A percentile compares a stretch with the other conserved stretches of the same genome.
Conservation (phyloP, 2,888 invertebrate species). For the Eumacrocentrus americanus region DNA sequence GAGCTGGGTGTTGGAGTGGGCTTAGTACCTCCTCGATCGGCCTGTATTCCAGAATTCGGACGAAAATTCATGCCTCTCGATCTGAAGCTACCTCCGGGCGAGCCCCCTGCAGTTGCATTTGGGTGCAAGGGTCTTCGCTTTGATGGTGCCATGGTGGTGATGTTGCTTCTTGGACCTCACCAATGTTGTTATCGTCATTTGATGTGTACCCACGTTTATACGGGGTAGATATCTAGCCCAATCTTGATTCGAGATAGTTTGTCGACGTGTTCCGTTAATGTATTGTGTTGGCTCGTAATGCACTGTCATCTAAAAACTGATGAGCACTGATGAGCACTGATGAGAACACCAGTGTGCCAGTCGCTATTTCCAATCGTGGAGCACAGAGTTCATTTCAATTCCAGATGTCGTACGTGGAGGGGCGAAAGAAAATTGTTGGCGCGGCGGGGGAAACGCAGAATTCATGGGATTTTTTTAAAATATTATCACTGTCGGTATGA, state of each 20-base stretch:
- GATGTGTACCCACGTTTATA: background rate
- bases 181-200: background rate
- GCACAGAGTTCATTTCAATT: background rate
- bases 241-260: background rate
- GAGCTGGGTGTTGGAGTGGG: slow-evolving; percentile 86
- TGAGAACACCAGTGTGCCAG: no score
- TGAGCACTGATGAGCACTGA: no score
- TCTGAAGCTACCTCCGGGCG: slow-evolving; percentile 37
- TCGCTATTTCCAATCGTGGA: background rate
- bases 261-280: background rate
- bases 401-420: background rate
- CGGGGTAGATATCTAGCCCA: background rate
- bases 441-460: background rate
- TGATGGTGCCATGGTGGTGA: slow-evolving; percentile 43
- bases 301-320: background rate
- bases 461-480: no score
- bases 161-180: background rate
- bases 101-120: slow-evolving; percentile 27
- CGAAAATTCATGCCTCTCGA: slow-evolving; percentile 67
- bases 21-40: slow-evolving; percentile 73
- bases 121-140: slow-evolving; percentile 47
- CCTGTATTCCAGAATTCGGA: slow-evolving; percentile 59
- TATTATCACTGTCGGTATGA: no score
- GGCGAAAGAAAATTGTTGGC: background rate
- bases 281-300: background rate